These are phyloP conservation scores for Neocloeon triangulifer DNA, from an alignment of 1,140 invertebrate genomes.

Conservation along the genomic window DNA sequence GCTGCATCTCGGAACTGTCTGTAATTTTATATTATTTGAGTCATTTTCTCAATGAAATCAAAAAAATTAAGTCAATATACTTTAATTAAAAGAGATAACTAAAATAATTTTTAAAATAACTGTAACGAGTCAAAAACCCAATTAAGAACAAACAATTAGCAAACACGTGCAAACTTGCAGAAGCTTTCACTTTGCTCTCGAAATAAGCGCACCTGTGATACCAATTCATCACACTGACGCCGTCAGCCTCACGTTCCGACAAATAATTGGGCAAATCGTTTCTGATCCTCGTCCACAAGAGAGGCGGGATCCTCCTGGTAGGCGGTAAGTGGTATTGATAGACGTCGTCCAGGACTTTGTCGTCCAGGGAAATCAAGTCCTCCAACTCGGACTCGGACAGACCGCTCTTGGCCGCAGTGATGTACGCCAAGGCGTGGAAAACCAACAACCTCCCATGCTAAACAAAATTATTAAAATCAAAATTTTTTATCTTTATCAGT, in stretches of 20 bases:
- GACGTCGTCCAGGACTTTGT: slow-evolving; percentile 85
- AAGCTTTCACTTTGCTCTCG: too few relatives aligned
- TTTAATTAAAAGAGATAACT: too few relatives aligned
- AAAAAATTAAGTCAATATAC: too few relatives aligned
- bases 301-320: slow-evolving; percentile 76
- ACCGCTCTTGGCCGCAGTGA: slow-evolving; percentile 80
- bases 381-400: slow-evolving; percentile 84
- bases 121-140: too few relatives aligned
- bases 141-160: too few relatives aligned
- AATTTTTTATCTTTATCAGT: too few relatives aligned
- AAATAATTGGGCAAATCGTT: slow-evolving; percentile 91
- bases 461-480: too few relatives aligned
- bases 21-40: too few relatives aligned
- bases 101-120: too few relatives aligned
- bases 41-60: neutral
- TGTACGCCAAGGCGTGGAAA: slow-evolving; percentile 83
- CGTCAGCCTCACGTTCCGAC: slow-evolving; percentile 88
- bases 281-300: slow-evolving; percentile 86
- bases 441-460: slow-evolving; percentile 78
- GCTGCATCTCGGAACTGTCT: slow-evolving; percentile 87
- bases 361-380: slow-evolving; percentile 83
- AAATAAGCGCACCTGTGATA: slow-evolving; percentile 45
- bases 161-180: too few relatives aligned
- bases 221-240: slow-evolving; percentile 94
- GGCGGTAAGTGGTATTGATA: slow-evolving; percentile 97